Base-by-base conservation (phyloP, 2,797 vertebrate genomes). In the Danio aesculapii region DNA sequence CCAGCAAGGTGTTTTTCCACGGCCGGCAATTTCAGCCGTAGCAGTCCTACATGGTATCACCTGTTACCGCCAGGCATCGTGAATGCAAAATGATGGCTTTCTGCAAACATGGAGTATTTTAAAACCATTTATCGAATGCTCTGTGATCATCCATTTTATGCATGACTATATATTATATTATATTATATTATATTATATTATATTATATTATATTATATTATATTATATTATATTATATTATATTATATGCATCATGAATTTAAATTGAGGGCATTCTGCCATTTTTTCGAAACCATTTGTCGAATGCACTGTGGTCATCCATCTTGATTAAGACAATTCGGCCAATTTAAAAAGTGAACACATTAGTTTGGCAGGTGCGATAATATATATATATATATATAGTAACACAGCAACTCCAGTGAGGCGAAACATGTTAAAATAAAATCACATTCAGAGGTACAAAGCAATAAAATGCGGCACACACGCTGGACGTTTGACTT, bases 401-500 rank as follows among this genome's bases (percentile, higher is more conserved):
- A 41, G 10, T 68, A 64, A 52, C 43, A 58, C 43, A n/a, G 47
- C 46, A 76, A 53, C 44, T 68, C 76, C 64, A 47, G 9, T 19
- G 64, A 69, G 69, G 64, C 10, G 13, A 79, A 71, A 53, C n/a
- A 14, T 52, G 69, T 78, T 69, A 39, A 77, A 79, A 79, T 52
- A 53, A 79, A 71, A 53, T n/a, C 49, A 30, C 47, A 79, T 59
- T 72, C 63, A 72, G 12, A 39, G 0, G 53, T 50, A 58, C 63
- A 58, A 62, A 52, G 57, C 57, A 70, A 52, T 71, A 79, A 63
- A 63, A 30, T 8, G 39, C 62, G 58, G 30, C 52, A 75, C 6
- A n/a, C n/a, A 41, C 3, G 30, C 17, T 82, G 57, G 68, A 81
- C 58, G 64, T 77, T 80, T 84, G 64, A 81, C 73, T 77, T 66